phyloP scores from a whole-genome alignment of 2,113 vertebrate genomes.

The Microcebus murinus region DNA sequence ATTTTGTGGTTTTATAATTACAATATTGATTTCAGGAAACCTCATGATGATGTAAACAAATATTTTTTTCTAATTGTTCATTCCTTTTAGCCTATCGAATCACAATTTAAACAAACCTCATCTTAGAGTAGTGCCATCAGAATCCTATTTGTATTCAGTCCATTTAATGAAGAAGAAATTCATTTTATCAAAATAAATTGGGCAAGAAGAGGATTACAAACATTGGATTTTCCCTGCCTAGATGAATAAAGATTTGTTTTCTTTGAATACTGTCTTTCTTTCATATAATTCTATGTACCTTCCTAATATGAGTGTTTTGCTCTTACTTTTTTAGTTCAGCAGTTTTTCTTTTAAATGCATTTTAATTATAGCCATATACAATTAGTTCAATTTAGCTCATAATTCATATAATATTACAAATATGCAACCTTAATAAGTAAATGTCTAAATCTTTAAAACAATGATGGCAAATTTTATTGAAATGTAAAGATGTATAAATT shows the following conservation, averaged over 20 bases:
- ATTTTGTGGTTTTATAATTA: not conserved
- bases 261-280: not conserved
- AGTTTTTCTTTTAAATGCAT: constrained; percentile 57
- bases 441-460: not conserved
- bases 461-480: not conserved
- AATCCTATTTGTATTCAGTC: not conserved
- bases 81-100: not conserved
- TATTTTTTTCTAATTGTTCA: not conserved
- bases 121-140: not conserved
- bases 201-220: not conserved
- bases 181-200: not conserved
- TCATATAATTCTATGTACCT: not conserved
- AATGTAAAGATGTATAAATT: not conserved
- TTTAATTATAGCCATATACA: not conserved
- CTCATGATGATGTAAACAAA: not conserved
- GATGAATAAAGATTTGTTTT: not conserved
- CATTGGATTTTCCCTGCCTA: not conserved
- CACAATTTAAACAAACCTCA: not conserved
- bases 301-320: not conserved
- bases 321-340: constrained; percentile 57
- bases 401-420: not conserved
- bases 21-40: not conserved
- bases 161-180: not conserved
- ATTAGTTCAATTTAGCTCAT: not conserved
- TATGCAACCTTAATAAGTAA: not conserved